Conservation (phyloP, 2,113 vertebrate species). For the Nothoprocta pentlandii region DNA sequence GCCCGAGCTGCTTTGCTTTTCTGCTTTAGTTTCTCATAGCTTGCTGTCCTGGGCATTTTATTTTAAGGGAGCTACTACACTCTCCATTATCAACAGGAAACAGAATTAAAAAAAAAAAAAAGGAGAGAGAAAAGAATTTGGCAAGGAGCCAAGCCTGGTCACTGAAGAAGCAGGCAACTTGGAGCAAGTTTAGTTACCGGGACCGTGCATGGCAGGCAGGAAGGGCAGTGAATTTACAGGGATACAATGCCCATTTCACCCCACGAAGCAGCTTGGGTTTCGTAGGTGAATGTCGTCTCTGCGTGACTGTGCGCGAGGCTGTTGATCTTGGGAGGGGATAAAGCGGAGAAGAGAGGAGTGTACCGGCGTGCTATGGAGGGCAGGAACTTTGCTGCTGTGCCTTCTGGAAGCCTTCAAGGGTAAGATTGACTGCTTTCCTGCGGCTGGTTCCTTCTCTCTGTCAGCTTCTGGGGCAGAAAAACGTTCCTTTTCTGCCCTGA, state of each 20-base stretch:
- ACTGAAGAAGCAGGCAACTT: constrained; percentile 51
- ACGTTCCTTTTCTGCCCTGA: fast-evolving
- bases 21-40: background rate
- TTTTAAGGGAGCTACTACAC: constrained; percentile 6
- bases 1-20: background rate
- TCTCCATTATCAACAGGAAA: constrained; percentile 61
- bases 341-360: constrained; percentile 47
- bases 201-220: background rate
- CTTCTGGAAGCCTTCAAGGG: constrained; percentile 43
- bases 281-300: background rate
- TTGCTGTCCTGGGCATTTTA: background rate
- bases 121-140: background rate
- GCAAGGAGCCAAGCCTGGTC: constrained; percentile 9
- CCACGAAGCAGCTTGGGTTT: background rate
- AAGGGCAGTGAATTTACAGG: background rate
- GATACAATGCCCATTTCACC: background rate
- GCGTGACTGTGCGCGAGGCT: background rate
- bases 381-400: constrained; percentile 41
- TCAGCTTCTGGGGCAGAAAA: background rate
- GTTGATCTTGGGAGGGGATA: constrained; percentile 38
- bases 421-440: constrained; percentile 33
- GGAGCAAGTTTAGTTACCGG: constrained; percentile 41
- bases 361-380: constrained; percentile 34
- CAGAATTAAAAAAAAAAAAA: background rate
- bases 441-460: background rate